Conservation (phyloP, 1,140 invertebrate species). For the Hestina assimilis region DNA sequence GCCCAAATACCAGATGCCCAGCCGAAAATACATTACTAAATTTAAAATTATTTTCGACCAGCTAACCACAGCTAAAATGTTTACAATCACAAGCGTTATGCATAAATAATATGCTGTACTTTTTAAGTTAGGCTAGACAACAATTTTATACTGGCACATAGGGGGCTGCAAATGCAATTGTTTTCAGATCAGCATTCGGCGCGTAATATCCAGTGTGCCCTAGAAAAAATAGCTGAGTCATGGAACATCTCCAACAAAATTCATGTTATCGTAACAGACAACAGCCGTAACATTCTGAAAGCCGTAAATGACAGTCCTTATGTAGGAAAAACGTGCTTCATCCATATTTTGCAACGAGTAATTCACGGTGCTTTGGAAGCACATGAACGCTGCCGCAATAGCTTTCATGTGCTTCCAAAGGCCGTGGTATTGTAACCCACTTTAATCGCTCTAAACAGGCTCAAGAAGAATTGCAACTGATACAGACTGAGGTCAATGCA, state of each 20-base stretch:
- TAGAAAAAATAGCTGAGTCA: background rate
- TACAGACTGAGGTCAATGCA: conserved; percentile 9
- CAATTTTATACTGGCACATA: conserved; percentile 16
- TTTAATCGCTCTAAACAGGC: conserved; percentile 5
- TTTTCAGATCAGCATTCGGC: background rate
- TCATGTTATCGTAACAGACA: conserved; percentile 23
- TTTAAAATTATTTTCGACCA: background rate
- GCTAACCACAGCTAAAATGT: conserved; percentile 1
- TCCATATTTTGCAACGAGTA: conserved; percentile 20
- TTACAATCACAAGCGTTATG: background rate
- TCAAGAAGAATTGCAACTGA: conserved; percentile 7
- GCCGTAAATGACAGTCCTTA: conserved; percentile 21
- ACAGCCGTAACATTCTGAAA: conserved; percentile 20
- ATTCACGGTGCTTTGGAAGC: conserved; percentile 8
- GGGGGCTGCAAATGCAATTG: background rate
- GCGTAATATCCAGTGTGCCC: background rate
- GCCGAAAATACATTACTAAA: background rate
- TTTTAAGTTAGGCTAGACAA: conserved; percentile 21
- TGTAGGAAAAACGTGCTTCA: conserved; percentile 15
- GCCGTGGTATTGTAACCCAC: background rate
- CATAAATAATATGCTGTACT: background rate
- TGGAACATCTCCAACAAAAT: conserved; percentile 4
- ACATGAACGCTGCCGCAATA: background rate
- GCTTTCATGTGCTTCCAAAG: background rate
- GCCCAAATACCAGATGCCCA: too few relatives aligned